A percentile compares a stretch with the other conserved stretches of the same genome.
Evolutionary conservation across 2,888 invertebrate genomes (phyloP).

Genomic region (Taenaris catops): DNA sequence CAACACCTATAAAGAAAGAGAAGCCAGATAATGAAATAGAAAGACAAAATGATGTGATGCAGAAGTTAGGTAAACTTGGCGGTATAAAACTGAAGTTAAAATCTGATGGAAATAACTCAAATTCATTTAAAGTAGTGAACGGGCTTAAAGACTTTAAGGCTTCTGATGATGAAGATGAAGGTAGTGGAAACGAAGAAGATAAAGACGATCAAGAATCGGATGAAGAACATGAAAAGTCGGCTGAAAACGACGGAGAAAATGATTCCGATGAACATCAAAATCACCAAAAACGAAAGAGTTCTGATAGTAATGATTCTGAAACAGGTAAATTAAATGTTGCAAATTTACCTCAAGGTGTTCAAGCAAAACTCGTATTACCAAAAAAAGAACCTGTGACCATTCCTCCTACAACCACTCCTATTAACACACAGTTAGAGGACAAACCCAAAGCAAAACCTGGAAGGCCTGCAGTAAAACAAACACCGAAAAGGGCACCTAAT

Average conservation of each 20-base stretch:
- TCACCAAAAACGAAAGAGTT: constrained; percentile 30
- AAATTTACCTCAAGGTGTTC: constrained; percentile 37
- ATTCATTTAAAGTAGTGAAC: constrained; percentile 65
- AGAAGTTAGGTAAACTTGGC: constrained; percentile 63
- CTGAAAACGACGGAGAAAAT: constrained; percentile 37
- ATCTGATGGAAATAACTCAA: constrained; percentile 59
- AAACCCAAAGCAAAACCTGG: constrained; percentile 32
- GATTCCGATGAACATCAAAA: constrained; percentile 31
- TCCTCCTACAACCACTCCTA: constrained; percentile 32
- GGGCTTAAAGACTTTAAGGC: constrained; percentile 66
- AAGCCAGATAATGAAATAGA: constrained; percentile 34
- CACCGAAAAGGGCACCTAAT: constrained; percentile 57
- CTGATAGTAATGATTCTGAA: constrained; percentile 41
- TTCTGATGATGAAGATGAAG: constrained; percentile 59
- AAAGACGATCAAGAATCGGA: constrained; percentile 43
- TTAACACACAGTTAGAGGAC: constrained; percentile 33
- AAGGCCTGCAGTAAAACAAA: constrained; percentile 62
- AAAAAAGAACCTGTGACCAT: constrained; percentile 34
- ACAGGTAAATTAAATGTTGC: constrained; percentile 27
- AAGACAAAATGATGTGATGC: constrained; percentile 45
- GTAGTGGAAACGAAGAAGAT: constrained; percentile 46
- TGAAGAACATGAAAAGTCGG: constrained; percentile 28
- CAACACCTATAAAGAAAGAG: constrained; percentile 58
- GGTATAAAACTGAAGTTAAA: constrained; percentile 68
- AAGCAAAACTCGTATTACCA: constrained; percentile 31